Evolutionary conservation across 2,113 vertebrate species (phyloP), one percentile per base, ranked within the genome.

Genomic region (Mola mola): DNA sequence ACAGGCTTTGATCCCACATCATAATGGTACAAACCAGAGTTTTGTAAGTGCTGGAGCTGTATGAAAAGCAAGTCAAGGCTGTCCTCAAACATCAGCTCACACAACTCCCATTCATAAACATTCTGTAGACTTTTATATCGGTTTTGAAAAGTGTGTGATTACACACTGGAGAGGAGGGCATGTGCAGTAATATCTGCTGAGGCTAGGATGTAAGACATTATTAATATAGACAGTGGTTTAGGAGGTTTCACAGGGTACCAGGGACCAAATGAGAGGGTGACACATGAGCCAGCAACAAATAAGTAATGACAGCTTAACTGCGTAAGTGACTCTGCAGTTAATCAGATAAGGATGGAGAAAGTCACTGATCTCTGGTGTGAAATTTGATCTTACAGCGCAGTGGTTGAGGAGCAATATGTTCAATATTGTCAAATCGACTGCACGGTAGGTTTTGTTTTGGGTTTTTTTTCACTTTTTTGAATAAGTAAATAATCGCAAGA

Each of bases 211-310:
- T 53, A 16, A 22, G 13, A 57, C 58, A 11, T 68, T 51, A 55
- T 66, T 79, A 85, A 84, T 68, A 62, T 40, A 81, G 69, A 55
- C 36, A 15, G 55, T 57, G 64, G 71, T 75, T 83, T 43, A 46
- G 11, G 41, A 72, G 64, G 8, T 20, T 6, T 44, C 37, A 33
- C 6, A 43, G n/a, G 9, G 24, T 68, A 16, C 48, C 53, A 26
- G 37, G 9, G 5, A 68, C 17, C 41, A 25, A 60, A 67, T 2
- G n/a, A 9, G 47, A 64, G 48, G 21, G 19, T 16, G 50, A 64
- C 59, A 70, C 62, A 59, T 5, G 49, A 76, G 29, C 42, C 60
- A 2, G 49, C 12, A 29, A 8, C 28, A 29, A 4, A 29, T 29
- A 8, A 8, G 5, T 29, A 29, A 29, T 29, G 4, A 29, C 28